Conservation (phyloP, 2,888 invertebrate species). For the Drosophila birchii region DNA sequence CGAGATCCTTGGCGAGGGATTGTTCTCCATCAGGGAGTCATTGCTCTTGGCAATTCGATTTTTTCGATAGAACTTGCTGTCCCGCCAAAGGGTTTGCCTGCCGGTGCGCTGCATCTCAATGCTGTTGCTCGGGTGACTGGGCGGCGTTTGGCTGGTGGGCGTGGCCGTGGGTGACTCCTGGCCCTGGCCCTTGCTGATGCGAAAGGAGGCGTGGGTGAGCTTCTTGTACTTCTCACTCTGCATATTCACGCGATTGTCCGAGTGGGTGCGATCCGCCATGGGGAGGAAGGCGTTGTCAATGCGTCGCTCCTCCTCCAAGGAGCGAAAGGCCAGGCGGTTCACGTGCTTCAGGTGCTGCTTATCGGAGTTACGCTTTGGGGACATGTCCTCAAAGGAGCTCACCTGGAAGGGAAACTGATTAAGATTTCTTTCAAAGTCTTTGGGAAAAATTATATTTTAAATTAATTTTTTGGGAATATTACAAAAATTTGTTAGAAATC, state of each 20-base stretch:
- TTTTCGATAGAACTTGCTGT: conserved; percentile 85
- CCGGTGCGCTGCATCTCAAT: conserved; percentile 79
- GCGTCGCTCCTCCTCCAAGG: conserved; percentile 84
- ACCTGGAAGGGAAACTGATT: conserved; percentile 54
- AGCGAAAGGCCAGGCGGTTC: conserved; percentile 84
- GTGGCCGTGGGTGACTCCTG: conserved; percentile 66
- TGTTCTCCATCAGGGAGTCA: conserved; percentile 84
- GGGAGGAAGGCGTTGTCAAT: conserved; percentile 85
- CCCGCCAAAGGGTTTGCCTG: conserved; percentile 84
- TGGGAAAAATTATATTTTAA: neutral
- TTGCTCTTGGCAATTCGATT: conserved; percentile 85
- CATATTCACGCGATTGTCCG: conserved; percentile 84
- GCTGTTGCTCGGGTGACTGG: conserved; percentile 38
- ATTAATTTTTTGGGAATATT: too few species aligned
- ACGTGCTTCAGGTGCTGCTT: conserved; percentile 83
- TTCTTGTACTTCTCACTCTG: conserved; percentile 85
- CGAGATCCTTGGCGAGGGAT: conserved; percentile 75
- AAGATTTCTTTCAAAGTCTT: conserved; percentile 13
- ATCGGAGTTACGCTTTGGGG: conserved; percentile 75
- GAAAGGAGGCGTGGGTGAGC: conserved; percentile 84
- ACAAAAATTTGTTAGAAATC: neutral
- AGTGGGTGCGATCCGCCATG: conserved; percentile 83
- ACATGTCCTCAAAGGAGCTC: conserved; percentile 85
- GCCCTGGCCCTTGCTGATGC: conserved; percentile 82
- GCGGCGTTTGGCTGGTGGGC: conserved; percentile 50